Conservation (phyloP, 2,797 vertebrate species). For the Nasua narica region DNA sequence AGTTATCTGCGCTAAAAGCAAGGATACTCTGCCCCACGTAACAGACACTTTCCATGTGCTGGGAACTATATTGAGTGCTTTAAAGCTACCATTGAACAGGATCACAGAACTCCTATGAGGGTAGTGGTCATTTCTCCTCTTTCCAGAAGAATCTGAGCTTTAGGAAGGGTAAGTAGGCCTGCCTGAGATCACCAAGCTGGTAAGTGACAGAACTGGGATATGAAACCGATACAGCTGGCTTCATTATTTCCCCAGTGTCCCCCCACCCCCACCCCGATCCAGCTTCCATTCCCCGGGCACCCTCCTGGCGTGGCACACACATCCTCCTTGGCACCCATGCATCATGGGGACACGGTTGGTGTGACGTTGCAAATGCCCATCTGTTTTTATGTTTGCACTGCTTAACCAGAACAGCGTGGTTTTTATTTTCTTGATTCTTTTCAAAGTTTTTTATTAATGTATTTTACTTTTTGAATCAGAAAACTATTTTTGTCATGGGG, state of each 20-base stretch:
- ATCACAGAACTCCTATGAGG: not conserved
- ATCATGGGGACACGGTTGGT: not conserved
- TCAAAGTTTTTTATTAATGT: not conserved
- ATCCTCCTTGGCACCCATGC: accelerated
- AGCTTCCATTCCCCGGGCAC: not conserved
- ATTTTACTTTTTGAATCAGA: not conserved
- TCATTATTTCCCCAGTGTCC: not conserved
- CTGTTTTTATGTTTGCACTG: not conserved
- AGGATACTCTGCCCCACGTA: not conserved
- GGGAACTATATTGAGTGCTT: not conserved
- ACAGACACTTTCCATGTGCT: not conserved
- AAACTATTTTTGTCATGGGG: not conserved
- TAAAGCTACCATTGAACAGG: not conserved
- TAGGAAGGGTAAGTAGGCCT: not conserved
- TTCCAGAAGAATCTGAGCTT: not conserved
- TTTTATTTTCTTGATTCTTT: not conserved
- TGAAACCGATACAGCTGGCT: not conserved
- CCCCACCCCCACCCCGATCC: not conserved
- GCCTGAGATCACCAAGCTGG: not conserved
- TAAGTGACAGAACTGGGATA: not conserved
- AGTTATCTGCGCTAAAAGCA: not conserved
- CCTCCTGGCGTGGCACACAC: not conserved
- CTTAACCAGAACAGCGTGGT: not conserved
- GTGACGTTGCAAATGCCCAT: not conserved
- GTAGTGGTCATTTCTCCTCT: not conserved